Conservation (phyloP, 2,888 invertebrate genomes). For the Melieria crassipennis region DNA sequence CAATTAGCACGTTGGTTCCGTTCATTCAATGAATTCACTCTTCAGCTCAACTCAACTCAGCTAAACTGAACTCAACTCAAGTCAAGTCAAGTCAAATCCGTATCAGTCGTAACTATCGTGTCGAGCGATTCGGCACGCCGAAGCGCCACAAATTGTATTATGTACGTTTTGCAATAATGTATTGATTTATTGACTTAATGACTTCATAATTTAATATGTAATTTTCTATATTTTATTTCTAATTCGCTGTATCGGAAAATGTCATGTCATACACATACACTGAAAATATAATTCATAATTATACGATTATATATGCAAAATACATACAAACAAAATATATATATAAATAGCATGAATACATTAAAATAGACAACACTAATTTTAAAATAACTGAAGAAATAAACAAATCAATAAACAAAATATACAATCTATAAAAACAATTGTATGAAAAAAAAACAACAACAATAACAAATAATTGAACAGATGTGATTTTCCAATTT, state of each 20-base stretch:
- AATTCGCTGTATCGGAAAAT: neutral
- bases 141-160: slow-evolving; percentile 10
- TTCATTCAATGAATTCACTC: no score
- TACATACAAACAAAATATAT: slow-evolving; percentile 12
- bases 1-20: no score
- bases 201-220: slow-evolving; percentile 1
- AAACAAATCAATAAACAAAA: slow-evolving; percentile 8
- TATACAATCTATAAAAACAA: neutral
- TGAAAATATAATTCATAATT: neutral
- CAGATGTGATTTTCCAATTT: no score
- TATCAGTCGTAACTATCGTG: no score
- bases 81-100: no score
- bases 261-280: neutral
- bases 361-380: slow-evolving; percentile 35
- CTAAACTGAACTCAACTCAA: no score
- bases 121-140: no score
- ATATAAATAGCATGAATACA: slow-evolving; percentile 26
- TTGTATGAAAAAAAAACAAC: no score
- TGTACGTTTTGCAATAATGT: slow-evolving; percentile 10
- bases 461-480: no score
- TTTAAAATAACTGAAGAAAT: slow-evolving; percentile 7
- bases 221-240: neutral
- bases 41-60: no score
- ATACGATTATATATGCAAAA: neutral
- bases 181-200: slow-evolving; percentile 9